phyloP scores from a whole-genome alignment of 1,140 invertebrate genomes.

The Plodia interpunctella region DNA sequence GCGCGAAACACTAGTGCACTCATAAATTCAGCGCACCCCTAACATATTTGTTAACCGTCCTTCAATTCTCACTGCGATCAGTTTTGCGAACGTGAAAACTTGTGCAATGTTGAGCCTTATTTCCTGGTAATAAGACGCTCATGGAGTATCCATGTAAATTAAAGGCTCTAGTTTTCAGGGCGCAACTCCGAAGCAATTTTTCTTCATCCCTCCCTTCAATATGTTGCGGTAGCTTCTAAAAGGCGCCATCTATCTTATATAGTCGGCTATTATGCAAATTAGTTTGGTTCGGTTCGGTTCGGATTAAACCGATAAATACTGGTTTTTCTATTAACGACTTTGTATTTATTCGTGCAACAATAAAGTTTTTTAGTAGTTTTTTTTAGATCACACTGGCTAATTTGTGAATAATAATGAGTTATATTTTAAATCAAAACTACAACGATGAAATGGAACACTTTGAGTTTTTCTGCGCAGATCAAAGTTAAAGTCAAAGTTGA shows the following conservation, averaged over 20 bases:
- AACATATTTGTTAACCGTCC: slow-evolving; percentile 54
- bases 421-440: too few species aligned
- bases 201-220: slow-evolving; percentile 57
- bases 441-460: too few species aligned
- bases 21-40: slow-evolving; percentile 38
- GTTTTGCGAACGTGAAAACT: slow-evolving; percentile 1
- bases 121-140: slow-evolving; percentile 20
- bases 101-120: slow-evolving; percentile 25
- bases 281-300: slow-evolving; percentile 3
- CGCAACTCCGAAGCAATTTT: slow-evolving; percentile 51
- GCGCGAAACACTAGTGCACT: slow-evolving; percentile 21
- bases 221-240: slow-evolving; percentile 46
- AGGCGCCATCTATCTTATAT: slow-evolving; percentile 52
- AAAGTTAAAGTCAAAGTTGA: too few species aligned
- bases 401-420: too few species aligned
- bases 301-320: background rate
- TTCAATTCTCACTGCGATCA: slow-evolving; percentile 28
- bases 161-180: slow-evolving; percentile 43
- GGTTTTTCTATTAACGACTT: background rate
- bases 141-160: slow-evolving; percentile 38
- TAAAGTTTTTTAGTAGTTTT: too few species aligned
- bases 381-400: too few species aligned
- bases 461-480: too few species aligned
- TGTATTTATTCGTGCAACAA: background rate
- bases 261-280: slow-evolving; percentile 51